A percentile compares a stretch with the other conserved stretches of the same genome.
phyloP scores from a whole-genome alignment of 1,140 invertebrate genomes.

The Prorops nasuta region DNA sequence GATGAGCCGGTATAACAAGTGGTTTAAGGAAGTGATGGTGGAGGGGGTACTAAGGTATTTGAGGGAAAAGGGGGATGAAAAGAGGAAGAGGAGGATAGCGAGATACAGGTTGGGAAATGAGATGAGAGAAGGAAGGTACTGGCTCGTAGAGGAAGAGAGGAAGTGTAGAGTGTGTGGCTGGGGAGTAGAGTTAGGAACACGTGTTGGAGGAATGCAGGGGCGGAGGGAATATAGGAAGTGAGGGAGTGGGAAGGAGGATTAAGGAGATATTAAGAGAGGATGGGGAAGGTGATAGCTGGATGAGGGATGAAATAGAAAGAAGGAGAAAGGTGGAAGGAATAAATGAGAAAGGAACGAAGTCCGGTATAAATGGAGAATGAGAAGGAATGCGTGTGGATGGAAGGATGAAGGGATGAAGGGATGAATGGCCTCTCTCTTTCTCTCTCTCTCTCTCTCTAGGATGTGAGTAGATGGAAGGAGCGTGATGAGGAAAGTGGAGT shows the following conservation, averaged over 20 bases:
- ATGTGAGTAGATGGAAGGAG: background rate
- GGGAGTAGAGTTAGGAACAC: background rate
- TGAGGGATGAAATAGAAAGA: no score
- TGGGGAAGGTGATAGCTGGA: no score
- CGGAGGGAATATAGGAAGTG: background rate
- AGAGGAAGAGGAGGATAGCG: background rate
- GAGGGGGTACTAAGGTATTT: background rate
- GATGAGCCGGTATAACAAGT: background rate
- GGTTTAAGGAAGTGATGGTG: background rate
- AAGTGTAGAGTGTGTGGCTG: background rate
- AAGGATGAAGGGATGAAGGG: no score
- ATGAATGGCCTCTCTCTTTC: background rate
- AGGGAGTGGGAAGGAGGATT: background rate
- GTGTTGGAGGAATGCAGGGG: background rate
- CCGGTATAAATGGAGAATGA: background rate
- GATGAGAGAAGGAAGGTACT: background rate
- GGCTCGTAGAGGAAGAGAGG: background rate
- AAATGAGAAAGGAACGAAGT: background rate
- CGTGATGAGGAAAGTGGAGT: background rate
- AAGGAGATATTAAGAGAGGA: background rate
- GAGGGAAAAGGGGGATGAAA: background rate
- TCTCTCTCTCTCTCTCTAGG: background rate
- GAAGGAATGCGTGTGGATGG: no score
- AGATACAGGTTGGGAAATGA: background rate
- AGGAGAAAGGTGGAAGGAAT: background rate